Evolutionary conservation across 53 echinoderm and acorn worm genomes (phyloP).

Genomic region (Arbacia lixula): DNA sequence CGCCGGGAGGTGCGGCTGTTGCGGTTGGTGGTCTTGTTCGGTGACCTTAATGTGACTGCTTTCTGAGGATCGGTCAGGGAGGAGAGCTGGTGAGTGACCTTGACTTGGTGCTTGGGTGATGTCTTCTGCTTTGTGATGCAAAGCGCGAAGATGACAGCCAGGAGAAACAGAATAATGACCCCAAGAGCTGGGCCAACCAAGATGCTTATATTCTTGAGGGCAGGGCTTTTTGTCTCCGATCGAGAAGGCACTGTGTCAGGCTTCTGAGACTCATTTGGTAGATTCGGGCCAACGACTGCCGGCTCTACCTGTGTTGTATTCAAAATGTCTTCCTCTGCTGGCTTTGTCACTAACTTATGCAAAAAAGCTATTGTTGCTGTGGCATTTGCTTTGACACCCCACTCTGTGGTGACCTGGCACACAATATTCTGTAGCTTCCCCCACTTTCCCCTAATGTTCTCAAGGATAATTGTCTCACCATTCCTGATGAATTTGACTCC

Average conservation of each 20-base stretch:
- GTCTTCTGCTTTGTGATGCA: constrained; percentile 65
- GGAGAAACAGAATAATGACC: constrained; percentile 74
- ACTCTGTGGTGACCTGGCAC: constrained; percentile 75
- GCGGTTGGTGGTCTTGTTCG: constrained; percentile 61
- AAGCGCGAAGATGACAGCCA: constrained; percentile 63
- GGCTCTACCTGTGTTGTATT: too few species aligned
- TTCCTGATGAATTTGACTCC: constrained; percentile 62
- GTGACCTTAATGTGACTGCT: constrained; percentile 60
- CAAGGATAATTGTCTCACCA: constrained; percentile 63
- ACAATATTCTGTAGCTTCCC: constrained; percentile 42
- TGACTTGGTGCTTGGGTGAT: constrained; percentile 31
- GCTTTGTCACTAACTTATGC: constrained; percentile 23
- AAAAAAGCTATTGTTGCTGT: constrained; percentile 69
- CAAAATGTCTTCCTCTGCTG: too few species aligned
- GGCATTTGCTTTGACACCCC: constrained; percentile 65
- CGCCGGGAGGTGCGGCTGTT: constrained; percentile 69
- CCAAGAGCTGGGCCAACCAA: constrained; percentile 81
- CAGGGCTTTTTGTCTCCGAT: neutral
- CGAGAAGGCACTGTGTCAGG: neutral
- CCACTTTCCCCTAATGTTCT: constrained; percentile 52
- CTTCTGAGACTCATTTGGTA: constrained; percentile 6
- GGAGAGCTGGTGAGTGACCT: neutral
- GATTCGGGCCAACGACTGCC: neutral
- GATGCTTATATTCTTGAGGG: constrained; percentile 74
- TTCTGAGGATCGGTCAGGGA: constrained; percentile 51